Evolutionary conservation across 2,888 invertebrate species (phyloP).

Genomic region (Drosophila falleni): DNA sequence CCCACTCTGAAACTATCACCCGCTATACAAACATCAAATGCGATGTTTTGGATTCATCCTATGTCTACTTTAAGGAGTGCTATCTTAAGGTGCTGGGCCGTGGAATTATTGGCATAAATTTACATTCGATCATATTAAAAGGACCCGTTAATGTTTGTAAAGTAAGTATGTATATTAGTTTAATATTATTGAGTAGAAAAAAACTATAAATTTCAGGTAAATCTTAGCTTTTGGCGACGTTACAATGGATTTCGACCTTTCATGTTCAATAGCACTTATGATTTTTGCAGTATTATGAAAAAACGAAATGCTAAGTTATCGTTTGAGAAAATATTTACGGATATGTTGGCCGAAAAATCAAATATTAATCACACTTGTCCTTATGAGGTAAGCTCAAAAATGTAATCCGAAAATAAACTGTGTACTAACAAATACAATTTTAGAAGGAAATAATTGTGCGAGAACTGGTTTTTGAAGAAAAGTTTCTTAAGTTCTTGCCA

Average conservation of each 20-base stretch:
- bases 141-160: conserved; percentile 13
- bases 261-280: conserved; percentile 31
- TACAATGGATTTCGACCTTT: conserved; percentile 45
- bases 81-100: conserved; percentile 30
- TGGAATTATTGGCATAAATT: conserved; percentile 28
- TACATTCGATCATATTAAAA: conserved; percentile 1
- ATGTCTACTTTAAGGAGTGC: conserved; percentile 9
- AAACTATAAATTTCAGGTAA: conserved; percentile 15
- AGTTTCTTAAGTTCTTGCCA: conserved; percentile 16
- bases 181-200: not conserved
- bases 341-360: not conserved
- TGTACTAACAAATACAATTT: not conserved
- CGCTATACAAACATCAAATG: conserved; percentile 36
- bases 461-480: conserved; percentile 24
- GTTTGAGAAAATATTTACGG: not conserved
- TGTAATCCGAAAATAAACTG: too few species aligned
- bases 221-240: conserved; percentile 35
- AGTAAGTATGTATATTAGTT: not conserved
- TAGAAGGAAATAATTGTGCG: conserved; percentile 32
- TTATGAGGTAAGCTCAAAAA: conserved; percentile 30
- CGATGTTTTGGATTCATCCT: conserved; percentile 17
- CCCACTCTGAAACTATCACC: not conserved
- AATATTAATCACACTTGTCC: conserved; percentile 50
- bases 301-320: not conserved
- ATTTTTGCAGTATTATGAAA: conserved; percentile 31